These are phyloP conservation scores for Muscicapa comitata DNA, from an alignment of 2,797 vertebrate genomes.

Conservation along the genomic window DNA sequence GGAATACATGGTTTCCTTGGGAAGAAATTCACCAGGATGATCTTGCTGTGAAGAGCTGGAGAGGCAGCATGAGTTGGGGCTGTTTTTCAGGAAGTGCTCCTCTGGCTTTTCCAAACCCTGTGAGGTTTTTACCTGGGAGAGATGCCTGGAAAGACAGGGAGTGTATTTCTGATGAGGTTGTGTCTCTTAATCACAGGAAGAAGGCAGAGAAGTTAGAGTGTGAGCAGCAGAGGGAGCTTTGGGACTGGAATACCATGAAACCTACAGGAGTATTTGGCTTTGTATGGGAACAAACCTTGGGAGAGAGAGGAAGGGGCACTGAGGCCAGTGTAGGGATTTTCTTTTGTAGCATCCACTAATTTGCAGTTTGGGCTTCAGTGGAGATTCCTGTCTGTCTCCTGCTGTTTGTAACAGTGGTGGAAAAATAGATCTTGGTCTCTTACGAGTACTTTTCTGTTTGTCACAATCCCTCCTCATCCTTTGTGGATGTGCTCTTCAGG, in stretches of 20 bases:
- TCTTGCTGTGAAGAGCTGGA: neutral
- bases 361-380: neutral
- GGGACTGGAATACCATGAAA: neutral
- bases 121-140: neutral
- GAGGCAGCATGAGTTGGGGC: neutral
- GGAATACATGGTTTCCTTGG: neutral
- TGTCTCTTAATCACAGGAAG: rapidly evolving
- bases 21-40: neutral
- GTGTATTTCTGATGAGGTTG: neutral
- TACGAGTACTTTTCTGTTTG: neutral
- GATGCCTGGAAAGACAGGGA: neutral
- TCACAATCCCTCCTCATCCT: neutral
- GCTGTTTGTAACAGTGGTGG: neutral
- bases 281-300: neutral
- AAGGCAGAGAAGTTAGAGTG: neutral
- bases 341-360: neutral
- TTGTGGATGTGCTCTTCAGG: neutral
- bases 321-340: neutral
- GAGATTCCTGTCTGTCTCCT: neutral
- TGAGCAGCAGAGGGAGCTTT: constrained; percentile 61
- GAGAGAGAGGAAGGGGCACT: neutral
- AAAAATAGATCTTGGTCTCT: neutral
- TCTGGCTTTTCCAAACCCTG: neutral
- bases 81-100: neutral
- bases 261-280: neutral